A percentile compares a stretch with the other conserved stretches of the same genome.
These are phyloP conservation scores for Tragopan temminckii DNA, from an alignment of 2,797 vertebrate genomes.

Conservation along the genomic window DNA sequence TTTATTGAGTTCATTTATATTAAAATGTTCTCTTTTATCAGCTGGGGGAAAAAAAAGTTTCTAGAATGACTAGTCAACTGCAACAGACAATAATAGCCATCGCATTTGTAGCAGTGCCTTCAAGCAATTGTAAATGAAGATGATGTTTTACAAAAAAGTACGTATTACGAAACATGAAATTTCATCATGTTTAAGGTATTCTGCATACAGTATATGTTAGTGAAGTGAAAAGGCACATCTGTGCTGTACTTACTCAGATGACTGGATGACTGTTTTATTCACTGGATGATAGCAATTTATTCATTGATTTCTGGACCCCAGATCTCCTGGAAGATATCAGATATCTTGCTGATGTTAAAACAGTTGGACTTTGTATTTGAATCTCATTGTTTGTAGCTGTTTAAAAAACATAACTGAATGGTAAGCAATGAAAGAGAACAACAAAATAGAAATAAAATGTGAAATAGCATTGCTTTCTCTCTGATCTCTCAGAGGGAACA, in stretches of 20 bases:
- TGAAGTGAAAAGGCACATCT: slow-evolving; percentile 60
- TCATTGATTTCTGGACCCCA: slow-evolving; percentile 62
- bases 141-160: not conserved
- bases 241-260: slow-evolving; percentile 17
- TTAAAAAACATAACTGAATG: not conserved
- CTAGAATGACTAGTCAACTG: slow-evolving; percentile 12
- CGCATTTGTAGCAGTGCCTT: slow-evolving; percentile 3
- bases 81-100: slow-evolving; percentile 34
- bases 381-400: not conserved
- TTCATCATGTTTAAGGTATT: slow-evolving; percentile 58
- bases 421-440: not conserved
- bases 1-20: slow-evolving; percentile 58
- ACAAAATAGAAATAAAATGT: not conserved
- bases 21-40: slow-evolving; percentile 29
- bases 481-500: not conserved
- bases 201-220: not conserved
- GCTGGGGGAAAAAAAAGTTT: not conserved
- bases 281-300: slow-evolving; percentile 55
- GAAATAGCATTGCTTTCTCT: not conserved
- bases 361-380: slow-evolving; percentile 13
- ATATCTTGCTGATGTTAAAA: slow-evolving; percentile 38
- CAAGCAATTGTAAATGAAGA: slow-evolving; percentile 22
- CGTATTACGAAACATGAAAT: not conserved
- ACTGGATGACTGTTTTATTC: slow-evolving; percentile 34
- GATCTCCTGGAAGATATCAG: slow-evolving; percentile 40